phyloP scores from a whole-genome alignment of 1,140 invertebrate genomes.

The Drosophila sturtevanti region DNA sequence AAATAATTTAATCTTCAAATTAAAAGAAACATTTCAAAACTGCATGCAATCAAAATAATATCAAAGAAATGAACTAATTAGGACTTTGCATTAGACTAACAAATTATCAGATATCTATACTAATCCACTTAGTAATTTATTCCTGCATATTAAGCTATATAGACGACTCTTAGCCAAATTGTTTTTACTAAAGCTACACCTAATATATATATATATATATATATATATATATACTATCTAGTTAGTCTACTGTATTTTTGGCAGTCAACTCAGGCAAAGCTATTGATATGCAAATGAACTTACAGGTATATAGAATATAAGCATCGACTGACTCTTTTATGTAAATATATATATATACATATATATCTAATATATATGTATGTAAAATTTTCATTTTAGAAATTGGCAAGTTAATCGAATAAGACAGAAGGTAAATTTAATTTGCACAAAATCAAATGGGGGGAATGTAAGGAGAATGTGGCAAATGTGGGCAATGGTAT shows the following conservation, averaged over 20 bases:
- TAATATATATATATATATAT: too few relatives aligned
- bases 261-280: not conserved
- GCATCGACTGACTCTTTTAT: too few relatives aligned
- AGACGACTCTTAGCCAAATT: slow-evolving; percentile 1
- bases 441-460: slow-evolving; percentile 6
- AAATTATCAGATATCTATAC: not conserved
- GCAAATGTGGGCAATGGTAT: slow-evolving; percentile 16
- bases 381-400: not conserved
- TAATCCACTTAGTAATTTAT: slow-evolving; percentile 17
- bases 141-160: slow-evolving; percentile 19
- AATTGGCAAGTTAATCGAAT: slow-evolving; percentile 8
- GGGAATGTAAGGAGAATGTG: slow-evolving; percentile 7
- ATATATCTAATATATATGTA: slow-evolving; percentile 11
- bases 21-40: too few relatives aligned
- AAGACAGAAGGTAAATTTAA: slow-evolving; percentile 8
- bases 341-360: not conserved
- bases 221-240: not conserved
- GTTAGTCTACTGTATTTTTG: not conserved
- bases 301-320: slow-evolving; percentile 10
- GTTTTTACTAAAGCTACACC: not conserved
- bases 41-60: too few relatives aligned
- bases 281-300: slow-evolving; percentile 45
- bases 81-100: not conserved
- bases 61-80: too few relatives aligned
- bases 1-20: too few relatives aligned